Conservation (phyloP, 2,797 vertebrate species). For the Myotis vivesi region DNA sequence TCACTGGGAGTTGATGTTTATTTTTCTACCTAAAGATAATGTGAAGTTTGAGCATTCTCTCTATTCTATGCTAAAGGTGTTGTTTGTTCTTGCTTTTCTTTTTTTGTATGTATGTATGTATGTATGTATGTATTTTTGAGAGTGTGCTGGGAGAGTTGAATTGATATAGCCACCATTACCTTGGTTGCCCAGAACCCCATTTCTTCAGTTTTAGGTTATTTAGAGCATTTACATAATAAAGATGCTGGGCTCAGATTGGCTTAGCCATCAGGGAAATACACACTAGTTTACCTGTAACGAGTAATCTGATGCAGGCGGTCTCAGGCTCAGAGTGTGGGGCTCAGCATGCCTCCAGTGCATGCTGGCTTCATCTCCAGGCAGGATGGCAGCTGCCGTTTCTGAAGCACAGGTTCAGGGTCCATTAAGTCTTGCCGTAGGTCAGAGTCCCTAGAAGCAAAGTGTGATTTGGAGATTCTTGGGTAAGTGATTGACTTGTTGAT, state of each 20-base stretch:
- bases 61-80: not conserved
- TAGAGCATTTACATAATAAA: not conserved
- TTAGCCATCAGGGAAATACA: not conserved
- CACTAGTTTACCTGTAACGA: not conserved
- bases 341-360: not conserved
- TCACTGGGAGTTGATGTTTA: not conserved
- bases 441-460: not conserved
- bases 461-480: not conserved
- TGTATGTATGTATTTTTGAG: not conserved
- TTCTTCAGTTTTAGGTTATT: not conserved
- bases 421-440: not conserved
- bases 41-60: not conserved
- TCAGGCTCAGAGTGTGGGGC: not conserved
- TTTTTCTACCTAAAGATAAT: not conserved
- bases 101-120: not conserved
- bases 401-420: not conserved
- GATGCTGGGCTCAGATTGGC: not conserved
- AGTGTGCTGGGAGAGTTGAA: not conserved
- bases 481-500: not conserved
- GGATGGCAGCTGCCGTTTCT: not conserved
- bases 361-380: not conserved
- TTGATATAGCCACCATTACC: not conserved
- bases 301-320: not conserved
- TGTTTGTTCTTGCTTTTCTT: not conserved
- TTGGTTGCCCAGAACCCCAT: not conserved